Conservation (phyloP, 1,140 invertebrate genomes). For the Hetaerina americana region DNA sequence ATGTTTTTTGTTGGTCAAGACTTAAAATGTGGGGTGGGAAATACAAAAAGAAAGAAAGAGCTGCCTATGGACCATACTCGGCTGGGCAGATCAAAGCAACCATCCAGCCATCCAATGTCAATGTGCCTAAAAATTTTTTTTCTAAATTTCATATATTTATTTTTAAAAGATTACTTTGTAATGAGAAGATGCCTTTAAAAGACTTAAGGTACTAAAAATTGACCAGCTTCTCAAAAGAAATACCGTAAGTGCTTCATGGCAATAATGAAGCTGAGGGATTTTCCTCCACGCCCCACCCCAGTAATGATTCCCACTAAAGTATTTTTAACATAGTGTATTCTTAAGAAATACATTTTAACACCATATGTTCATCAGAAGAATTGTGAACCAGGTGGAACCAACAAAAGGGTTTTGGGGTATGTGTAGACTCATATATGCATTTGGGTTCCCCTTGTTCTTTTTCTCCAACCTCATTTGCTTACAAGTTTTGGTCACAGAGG, state of each 20-base stretch:
- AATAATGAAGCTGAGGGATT: neutral
- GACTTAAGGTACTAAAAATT: neutral
- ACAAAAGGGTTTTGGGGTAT: neutral
- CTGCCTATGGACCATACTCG: neutral
- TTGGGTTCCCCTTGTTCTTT: neutral
- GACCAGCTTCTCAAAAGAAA: neutral
- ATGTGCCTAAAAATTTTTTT: neutral
- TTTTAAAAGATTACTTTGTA: neutral
- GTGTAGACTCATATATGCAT: neutral
- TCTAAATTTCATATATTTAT: slow-evolving; percentile 1
- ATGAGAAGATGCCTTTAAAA: neutral
- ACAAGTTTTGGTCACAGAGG: neutral
- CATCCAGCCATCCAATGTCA: neutral
- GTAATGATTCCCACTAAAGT: neutral
- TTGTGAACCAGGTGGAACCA: neutral
- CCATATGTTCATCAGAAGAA: neutral
- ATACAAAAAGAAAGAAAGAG: neutral
- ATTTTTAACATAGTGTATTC: neutral
- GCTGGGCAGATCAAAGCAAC: neutral
- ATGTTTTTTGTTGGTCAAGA: neutral
- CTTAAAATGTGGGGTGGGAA: neutral
- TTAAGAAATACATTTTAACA: neutral
- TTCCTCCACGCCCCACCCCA: neutral
- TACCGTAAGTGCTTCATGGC: neutral
- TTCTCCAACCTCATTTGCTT: neutral